Evolutionary conservation across 2,888 invertebrate genomes (phyloP).

Genomic region (Drosophila fungiperda): DNA sequence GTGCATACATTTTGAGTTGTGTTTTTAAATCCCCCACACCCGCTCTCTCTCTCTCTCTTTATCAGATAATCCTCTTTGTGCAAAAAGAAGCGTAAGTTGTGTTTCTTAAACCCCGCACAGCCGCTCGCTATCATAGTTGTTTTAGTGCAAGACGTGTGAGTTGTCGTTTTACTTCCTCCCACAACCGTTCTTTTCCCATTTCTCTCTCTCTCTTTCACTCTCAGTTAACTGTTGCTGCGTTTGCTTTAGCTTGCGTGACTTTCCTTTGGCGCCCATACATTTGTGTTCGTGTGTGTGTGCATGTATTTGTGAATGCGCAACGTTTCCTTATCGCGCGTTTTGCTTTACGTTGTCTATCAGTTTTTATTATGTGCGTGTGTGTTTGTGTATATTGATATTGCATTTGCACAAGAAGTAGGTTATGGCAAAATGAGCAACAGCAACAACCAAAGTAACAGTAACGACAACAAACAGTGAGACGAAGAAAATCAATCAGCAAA

Average conservation of each 20-base stretch:
- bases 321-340: constrained; percentile 71
- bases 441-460: constrained; percentile 17
- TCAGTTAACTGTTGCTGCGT: constrained; percentile 11
- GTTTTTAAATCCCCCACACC: not conserved
- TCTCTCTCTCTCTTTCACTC: constrained; percentile 2
- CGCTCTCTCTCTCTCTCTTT: too few species aligned
- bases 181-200: constrained; percentile 2
- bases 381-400: constrained; percentile 46
- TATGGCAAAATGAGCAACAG: constrained; percentile 68
- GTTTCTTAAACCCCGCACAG: constrained; percentile 9
- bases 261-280: constrained; percentile 41
- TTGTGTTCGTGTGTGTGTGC: constrained; percentile 3
- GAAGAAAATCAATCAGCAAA: constrained; percentile 61
- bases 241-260: constrained; percentile 53
- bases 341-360: constrained; percentile 55
- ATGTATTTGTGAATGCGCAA: constrained; percentile 64
- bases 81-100: constrained; percentile 52
- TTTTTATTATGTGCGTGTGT: constrained; percentile 38
- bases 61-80: not conserved
- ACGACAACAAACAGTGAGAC: constrained; percentile 15
- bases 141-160: not conserved
- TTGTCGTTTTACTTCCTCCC: not conserved
- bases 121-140: not conserved
- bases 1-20: constrained; percentile 2
- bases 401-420: constrained; percentile 73